Evolutionary conservation across 2,113 vertebrate genomes (phyloP).

Genomic region (Gnathonemus echidnorhynchus): DNA sequence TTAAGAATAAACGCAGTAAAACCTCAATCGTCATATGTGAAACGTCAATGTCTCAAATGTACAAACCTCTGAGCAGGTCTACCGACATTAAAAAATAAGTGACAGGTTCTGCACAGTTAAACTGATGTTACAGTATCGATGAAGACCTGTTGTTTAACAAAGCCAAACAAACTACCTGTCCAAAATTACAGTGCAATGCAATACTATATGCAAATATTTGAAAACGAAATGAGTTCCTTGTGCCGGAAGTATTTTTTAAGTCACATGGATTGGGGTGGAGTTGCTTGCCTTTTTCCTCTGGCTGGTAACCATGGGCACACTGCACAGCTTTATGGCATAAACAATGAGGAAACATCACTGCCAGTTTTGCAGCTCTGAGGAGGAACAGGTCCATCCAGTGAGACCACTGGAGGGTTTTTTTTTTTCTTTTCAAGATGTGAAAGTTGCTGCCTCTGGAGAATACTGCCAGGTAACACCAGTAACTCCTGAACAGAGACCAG

Average conservation of each 20-base stretch:
- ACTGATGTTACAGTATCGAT: background rate
- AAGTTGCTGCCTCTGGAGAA: background rate
- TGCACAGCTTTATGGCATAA: background rate
- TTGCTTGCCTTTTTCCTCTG: background rate
- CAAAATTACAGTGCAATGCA: background rate
- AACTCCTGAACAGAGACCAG: background rate
- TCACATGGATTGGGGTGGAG: background rate
- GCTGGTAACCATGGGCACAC: background rate
- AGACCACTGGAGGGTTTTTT: background rate
- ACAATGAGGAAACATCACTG: conserved; percentile 3
- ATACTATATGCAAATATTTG: conserved; percentile 14
- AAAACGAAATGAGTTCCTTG: background rate
- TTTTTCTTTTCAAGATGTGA: background rate
- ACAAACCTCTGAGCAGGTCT: background rate
- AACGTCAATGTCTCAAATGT: background rate
- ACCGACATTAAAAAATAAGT: background rate
- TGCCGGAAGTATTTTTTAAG: conserved; percentile 1
- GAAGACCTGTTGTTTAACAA: background rate
- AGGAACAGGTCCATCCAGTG: conserved; percentile 2
- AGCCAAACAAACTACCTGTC: background rate
- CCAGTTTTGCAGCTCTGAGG: background rate
- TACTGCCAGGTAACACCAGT: background rate
- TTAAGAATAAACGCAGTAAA: background rate
- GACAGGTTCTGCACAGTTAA: background rate
- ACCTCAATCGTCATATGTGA: background rate